These are phyloP conservation scores for Etheostoma nigrum DNA, from an alignment of 2,797 vertebrate genomes.

Conservation along the genomic window DNA sequence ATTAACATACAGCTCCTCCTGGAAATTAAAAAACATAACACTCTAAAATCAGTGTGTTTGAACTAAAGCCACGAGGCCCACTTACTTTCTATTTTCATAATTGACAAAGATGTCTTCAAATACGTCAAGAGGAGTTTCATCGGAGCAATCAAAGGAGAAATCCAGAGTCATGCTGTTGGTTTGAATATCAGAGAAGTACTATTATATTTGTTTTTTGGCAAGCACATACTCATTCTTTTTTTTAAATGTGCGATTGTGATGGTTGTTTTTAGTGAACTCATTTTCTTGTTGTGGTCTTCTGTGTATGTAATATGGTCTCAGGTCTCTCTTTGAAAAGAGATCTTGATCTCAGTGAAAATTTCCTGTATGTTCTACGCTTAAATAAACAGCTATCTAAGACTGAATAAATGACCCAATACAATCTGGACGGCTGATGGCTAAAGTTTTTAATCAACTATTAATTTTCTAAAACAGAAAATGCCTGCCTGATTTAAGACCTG, in stretches of 20 bases:
- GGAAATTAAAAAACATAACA: not conserved
- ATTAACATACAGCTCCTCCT: not conserved
- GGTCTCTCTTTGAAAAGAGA: not conserved
- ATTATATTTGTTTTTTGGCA: not conserved
- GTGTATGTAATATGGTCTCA: not conserved
- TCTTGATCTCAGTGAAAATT: not conserved
- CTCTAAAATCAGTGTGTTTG: not conserved
- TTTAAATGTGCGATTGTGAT: not conserved
- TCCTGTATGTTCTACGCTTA: not conserved
- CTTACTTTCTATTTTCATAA: conserved; percentile 94
- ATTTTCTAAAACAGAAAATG: not conserved
- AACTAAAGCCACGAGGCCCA: conserved; percentile 42
- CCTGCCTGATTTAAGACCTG: not conserved
- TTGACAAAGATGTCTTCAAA: conserved; percentile 95
- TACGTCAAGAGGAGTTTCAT: conserved; percentile 90
- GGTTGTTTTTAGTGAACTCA: not conserved
- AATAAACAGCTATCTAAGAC: not conserved
- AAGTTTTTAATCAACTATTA: not conserved
- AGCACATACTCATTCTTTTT: no score
- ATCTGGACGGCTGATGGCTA: not conserved
- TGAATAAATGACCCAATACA: not conserved
- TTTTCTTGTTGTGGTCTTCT: not conserved
- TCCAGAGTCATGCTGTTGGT: conserved; percentile 88
- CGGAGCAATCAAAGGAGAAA: conserved; percentile 95
- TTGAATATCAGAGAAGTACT: conserved; percentile 62